Evolutionary conservation across 2,888 invertebrate species (phyloP), one percentile per base, ranked within the genome.

Genomic region (Pristionchus exspectatus): DNA sequence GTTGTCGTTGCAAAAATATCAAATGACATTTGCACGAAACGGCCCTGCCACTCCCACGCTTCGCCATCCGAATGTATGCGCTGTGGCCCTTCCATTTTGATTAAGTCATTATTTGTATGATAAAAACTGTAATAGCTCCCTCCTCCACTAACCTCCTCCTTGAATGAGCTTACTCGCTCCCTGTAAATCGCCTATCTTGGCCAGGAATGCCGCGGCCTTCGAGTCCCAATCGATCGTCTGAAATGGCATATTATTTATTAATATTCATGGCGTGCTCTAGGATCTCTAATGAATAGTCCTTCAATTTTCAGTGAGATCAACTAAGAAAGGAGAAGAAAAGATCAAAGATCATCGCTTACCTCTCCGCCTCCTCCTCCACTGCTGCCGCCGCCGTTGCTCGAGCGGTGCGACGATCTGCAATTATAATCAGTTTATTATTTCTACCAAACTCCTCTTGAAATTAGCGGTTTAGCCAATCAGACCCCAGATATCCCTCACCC

Each of bases 161-260:
- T 81, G 33, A 14, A 85, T 85, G 21, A 85, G 59, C 33, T 85
- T 56, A 33, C 56, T 50, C n/a, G 87, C 88, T 38, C 56, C 89
- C 89, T 89, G 63, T 50, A 89, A 44, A n/a, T 89, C 66, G 10
- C 89, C 89, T 27, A 89, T 89, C 89, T 89, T 89, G 44, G 89
- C 89, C 10, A 89, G 89, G 66, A 89, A 89, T 14, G 89, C 89
- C 1, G 89, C 89, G 27, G 89, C 83, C 56, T 89, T 38, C 63
- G 44, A 33, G 30, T 89, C 83, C 89, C 89, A 89, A 66, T 89
- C 89, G 30, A 77, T 56, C 14, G n/a, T 54, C 24, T 27, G 27
- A 50, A 14, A 9, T 3, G 44, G 44, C 38, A 38, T 3, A 74
- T 74, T 74, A 0, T 16, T n/a, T 18, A 33, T 38, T 38, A 14